Evolutionary conservation across 2,113 vertebrate genomes (phyloP).

Genomic region (Cephalopholis sonnerati): DNA sequence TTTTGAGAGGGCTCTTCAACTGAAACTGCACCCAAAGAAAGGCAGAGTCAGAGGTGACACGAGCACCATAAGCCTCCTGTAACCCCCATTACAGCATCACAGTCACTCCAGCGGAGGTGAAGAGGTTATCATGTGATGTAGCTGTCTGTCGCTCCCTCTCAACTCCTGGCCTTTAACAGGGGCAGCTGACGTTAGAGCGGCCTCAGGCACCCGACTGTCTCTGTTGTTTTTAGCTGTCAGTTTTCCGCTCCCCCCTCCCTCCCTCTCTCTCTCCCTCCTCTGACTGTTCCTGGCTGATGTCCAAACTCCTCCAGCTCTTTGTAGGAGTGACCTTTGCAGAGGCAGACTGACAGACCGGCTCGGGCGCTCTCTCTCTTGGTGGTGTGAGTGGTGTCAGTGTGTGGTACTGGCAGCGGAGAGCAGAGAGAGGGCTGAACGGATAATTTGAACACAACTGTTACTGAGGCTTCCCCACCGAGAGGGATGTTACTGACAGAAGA

Average conservation of each 20-base stretch:
- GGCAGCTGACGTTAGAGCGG: constrained; percentile 39
- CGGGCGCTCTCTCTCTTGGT: constrained; percentile 40
- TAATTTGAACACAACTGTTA: constrained; percentile 42
- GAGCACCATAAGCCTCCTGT: background rate
- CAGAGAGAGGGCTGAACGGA: constrained; percentile 30
- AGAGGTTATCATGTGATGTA: constrained; percentile 34
- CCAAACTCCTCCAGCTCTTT: constrained; percentile 70
- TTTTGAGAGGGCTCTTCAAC: background rate
- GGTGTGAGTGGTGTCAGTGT: constrained; percentile 56
- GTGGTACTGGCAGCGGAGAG: constrained; percentile 43
- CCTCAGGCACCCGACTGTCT: constrained; percentile 48
- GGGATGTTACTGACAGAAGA: constrained; percentile 16
- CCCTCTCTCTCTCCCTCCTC: background rate
- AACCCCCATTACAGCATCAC: background rate
- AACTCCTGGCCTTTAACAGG: constrained; percentile 56
- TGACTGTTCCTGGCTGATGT: constrained; percentile 54
- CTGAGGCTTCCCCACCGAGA: constrained; percentile 29
- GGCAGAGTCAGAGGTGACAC: background rate
- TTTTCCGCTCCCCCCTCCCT: constrained; percentile 37
- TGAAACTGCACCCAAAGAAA: background rate
- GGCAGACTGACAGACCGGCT: constrained; percentile 60
- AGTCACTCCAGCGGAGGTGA: constrained; percentile 29
- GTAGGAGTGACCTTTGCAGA: constrained; percentile 76
- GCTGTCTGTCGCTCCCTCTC: constrained; percentile 25
- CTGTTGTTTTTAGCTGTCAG: constrained; percentile 69